A percentile compares a stretch with the other conserved stretches of the same genome.
phyloP scores from a whole-genome alignment of 2,797 vertebrate species.

The Propithecus perrieri region DNA sequence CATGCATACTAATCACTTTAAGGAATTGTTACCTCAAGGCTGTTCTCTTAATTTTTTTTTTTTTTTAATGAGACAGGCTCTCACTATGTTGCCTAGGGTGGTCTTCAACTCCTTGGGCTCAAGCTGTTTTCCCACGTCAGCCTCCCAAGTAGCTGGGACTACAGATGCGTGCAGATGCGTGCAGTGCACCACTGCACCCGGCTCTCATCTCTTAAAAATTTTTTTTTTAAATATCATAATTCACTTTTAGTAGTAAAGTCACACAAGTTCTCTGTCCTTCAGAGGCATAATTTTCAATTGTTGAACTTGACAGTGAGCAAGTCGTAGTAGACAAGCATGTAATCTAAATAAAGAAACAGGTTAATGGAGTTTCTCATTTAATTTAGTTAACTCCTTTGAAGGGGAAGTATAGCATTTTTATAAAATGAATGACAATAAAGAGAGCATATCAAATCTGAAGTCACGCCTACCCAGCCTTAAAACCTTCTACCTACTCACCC shows the following conservation, averaged over 20 bases:
- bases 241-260: background rate
- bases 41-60: background rate
- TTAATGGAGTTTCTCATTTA: constrained; percentile 31
- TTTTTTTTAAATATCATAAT: background rate
- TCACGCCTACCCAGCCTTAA: background rate
- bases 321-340: background rate
- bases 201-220: too few species aligned
- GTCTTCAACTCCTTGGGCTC: too few species aligned
- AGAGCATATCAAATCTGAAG: background rate
- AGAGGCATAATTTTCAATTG: background rate
- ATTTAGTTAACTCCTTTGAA: background rate
- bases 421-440: background rate
- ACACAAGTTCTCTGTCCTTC: background rate
- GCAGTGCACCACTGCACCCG: too few species aligned
- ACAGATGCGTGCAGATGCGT: too few species aligned
- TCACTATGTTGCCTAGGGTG: too few species aligned
- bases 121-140: too few species aligned
- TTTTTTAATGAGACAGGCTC: background rate
- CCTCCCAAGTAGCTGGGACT: too few species aligned
- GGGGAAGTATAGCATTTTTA: background rate
- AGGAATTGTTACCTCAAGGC: background rate
- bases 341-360: constrained; percentile 30
- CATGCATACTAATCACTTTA: background rate
- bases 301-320: constrained; percentile 12
- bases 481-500: background rate